These are phyloP conservation scores for Drosophila neoperkinsi DNA, from an alignment of 2,888 invertebrate genomes.

Conservation along the genomic window DNA sequence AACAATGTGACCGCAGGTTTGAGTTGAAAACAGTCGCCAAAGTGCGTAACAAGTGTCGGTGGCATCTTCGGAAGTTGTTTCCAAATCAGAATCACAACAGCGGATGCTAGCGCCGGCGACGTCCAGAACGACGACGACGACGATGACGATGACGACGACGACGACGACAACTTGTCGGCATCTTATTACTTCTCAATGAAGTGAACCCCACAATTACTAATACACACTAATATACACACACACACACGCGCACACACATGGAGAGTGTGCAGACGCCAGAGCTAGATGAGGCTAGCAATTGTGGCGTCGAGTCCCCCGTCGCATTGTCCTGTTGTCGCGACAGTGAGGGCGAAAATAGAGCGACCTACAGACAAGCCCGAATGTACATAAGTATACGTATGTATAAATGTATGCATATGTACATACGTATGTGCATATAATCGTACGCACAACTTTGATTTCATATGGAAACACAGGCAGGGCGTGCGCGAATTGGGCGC, in stretches of 20 bases:
- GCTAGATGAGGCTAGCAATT: slow-evolving; percentile 60
- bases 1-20: slow-evolving; percentile 16
- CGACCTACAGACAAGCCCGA: slow-evolving; percentile 58
- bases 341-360: slow-evolving; percentile 59
- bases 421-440: slow-evolving; percentile 6
- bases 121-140: slow-evolving; percentile 46
- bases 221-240: slow-evolving; percentile 11
- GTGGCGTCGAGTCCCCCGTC: slow-evolving; percentile 68
- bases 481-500: slow-evolving; percentile 66
- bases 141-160: slow-evolving; percentile 34
- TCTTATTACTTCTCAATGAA: slow-evolving; percentile 68
- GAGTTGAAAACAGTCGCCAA: slow-evolving; percentile 67
- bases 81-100: slow-evolving; percentile 45
- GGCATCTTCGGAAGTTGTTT: slow-evolving; percentile 70
- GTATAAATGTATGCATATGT: slow-evolving; percentile 8
- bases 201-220: slow-evolving; percentile 17
- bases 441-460: slow-evolving; percentile 71
- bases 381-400: slow-evolving; percentile 6
- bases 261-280: slow-evolving; percentile 40
- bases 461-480: slow-evolving; percentile 43
- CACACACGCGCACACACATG: slow-evolving; percentile 3
- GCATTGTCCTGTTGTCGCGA: slow-evolving; percentile 59
- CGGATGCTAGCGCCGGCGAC: slow-evolving; percentile 51
- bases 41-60: slow-evolving; percentile 82
- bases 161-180: slow-evolving; percentile 78